These are phyloP conservation scores for Hydriomena furcata DNA, from an alignment of 2,888 invertebrate genomes.

Conservation along the genomic window DNA sequence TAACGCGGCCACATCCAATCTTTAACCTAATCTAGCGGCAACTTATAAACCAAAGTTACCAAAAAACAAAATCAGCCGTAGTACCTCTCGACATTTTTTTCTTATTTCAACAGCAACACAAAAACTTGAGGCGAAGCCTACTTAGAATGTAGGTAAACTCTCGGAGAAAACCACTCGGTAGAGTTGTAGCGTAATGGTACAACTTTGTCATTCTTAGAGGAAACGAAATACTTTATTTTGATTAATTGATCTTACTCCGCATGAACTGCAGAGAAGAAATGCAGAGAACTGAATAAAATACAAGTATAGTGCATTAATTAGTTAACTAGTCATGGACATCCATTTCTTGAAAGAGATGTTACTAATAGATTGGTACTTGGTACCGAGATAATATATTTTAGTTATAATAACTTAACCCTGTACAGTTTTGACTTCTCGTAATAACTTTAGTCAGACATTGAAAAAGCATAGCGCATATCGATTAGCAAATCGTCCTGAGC, in stretches of 20 bases:
- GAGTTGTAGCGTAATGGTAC: slow-evolving; percentile 1
- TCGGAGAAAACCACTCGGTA: slow-evolving; percentile 41
- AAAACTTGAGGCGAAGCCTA: slow-evolving; percentile 50
- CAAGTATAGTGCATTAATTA: no score
- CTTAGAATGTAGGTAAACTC: slow-evolving; percentile 54
- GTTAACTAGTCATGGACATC: slow-evolving; percentile 1
- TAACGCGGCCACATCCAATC: slow-evolving; percentile 46
- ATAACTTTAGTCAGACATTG: background rate
- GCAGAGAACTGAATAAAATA: background rate
- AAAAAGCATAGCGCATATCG: slow-evolving; percentile 31
- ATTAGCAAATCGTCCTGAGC: slow-evolving; percentile 43
- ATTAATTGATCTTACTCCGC: background rate
- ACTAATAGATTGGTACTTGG: background rate
- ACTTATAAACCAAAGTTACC: slow-evolving; percentile 49
- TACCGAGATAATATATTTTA: no score
- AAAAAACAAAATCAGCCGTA: slow-evolving; percentile 40
- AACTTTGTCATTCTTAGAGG: background rate
- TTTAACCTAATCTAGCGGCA: slow-evolving; percentile 53
- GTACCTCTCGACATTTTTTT: slow-evolving; percentile 36
- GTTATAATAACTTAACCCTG: no score
- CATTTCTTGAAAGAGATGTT: background rate
- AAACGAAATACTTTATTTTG: background rate
- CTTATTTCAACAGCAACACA: slow-evolving; percentile 40
- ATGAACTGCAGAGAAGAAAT: no score
- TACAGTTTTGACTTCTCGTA: no score